These are phyloP conservation scores for Danaus plexippus DNA, from an alignment of 1,140 invertebrate species.

Conservation along the genomic window DNA sequence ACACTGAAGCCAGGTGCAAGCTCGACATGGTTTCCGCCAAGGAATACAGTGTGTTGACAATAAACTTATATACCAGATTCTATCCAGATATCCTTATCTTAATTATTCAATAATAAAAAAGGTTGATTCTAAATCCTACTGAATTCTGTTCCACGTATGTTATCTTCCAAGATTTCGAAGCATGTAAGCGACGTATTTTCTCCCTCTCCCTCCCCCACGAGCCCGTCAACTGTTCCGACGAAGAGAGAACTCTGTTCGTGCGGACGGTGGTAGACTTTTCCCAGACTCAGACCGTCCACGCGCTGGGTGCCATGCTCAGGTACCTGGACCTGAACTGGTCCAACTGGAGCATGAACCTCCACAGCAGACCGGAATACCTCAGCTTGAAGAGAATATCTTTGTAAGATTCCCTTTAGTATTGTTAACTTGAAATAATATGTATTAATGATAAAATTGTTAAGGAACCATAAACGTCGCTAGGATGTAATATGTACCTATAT, in stretches of 20 bases:
- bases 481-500: too few species aligned
- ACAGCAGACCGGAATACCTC: conserved; percentile 73
- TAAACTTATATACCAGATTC: too few species aligned
- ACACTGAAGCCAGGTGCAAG: conserved; percentile 42
- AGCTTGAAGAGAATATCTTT: conserved; percentile 75
- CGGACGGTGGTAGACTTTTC: conserved; percentile 80
- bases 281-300: conserved; percentile 77
- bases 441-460: too few species aligned
- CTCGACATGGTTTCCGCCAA: conserved; percentile 72
- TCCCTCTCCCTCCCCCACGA: conserved; percentile 75
- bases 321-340: conserved; percentile 81
- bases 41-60: conserved; percentile 69
- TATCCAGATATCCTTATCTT: too few species aligned
- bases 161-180: conserved; percentile 70
- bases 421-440: neutral
- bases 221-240: conserved; percentile 72
- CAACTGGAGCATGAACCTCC: conserved; percentile 70
- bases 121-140: too few species aligned
- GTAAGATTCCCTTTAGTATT: conserved; percentile 49
- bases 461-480: too few species aligned
- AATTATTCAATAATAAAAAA: too few species aligned
- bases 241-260: conserved; percentile 76
- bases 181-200: conserved; percentile 75
- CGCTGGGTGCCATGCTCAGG: conserved; percentile 81
- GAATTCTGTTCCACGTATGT: too few species aligned